These are phyloP conservation scores for Calameuta filiformis DNA, from an alignment of 2,888 invertebrate species.

Conservation along the genomic window DNA sequence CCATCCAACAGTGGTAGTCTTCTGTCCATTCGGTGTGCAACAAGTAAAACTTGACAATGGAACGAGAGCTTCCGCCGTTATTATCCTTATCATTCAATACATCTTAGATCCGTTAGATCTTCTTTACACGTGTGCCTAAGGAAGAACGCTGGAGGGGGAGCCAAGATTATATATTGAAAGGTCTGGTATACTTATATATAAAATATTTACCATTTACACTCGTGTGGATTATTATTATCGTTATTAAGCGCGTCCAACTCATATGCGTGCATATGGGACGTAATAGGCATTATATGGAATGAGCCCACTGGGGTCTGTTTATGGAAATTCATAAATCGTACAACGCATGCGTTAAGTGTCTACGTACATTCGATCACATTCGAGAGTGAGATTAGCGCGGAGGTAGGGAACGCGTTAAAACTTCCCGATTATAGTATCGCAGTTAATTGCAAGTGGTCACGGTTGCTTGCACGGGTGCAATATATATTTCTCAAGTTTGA, in stretches of 20 bases:
- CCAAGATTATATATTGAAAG: neutral
- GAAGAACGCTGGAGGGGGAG: neutral
- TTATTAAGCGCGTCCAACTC: neutral
- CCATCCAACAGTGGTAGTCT: conserved; percentile 42
- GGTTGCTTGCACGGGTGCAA: conserved; percentile 14
- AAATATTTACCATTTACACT: neutral
- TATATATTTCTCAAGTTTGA: conserved; percentile 33
- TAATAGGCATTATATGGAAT: neutral
- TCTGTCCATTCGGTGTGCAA: conserved; percentile 31
- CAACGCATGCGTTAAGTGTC: neutral
- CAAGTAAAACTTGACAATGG: conserved; percentile 39
- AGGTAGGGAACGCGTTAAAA: neutral
- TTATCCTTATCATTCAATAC: conserved; percentile 23
- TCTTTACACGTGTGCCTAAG: conserved; percentile 9
- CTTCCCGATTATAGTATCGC: conserved; percentile 22
- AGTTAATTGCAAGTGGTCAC: conserved; percentile 33
- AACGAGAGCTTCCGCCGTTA: conserved; percentile 43
- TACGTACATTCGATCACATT: neutral
- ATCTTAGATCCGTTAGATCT: conserved; percentile 28
- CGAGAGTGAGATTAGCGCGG: neutral
- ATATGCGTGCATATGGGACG: neutral
- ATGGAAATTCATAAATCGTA: neutral
- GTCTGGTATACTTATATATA: neutral
- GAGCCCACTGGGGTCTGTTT: neutral
- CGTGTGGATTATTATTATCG: neutral